Percentiles rank a stretch among this genome's conserved stretches.
phyloP scores from a whole-genome alignment of 2,888 invertebrate species.

The Smittia aterrima region DNA sequence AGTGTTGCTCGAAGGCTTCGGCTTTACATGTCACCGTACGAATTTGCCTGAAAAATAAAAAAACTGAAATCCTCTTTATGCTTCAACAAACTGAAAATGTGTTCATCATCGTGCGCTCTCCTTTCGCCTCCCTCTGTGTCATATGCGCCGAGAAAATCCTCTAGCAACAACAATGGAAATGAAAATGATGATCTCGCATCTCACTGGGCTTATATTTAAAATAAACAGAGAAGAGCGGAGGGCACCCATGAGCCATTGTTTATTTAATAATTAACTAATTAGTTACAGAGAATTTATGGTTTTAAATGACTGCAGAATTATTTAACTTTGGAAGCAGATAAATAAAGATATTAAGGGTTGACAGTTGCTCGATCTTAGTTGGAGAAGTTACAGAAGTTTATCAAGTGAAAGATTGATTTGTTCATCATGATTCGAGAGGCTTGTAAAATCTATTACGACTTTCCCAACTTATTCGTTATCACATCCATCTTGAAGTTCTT shows the following conservation, averaged over 20 bases:
- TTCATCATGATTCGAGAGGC: no score
- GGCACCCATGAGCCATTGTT: slow-evolving; percentile 14
- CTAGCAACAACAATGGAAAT: background rate
- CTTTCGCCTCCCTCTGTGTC: background rate
- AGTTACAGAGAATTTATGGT: slow-evolving; percentile 35
- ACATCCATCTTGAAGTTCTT: no score
- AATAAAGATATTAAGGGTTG: background rate
- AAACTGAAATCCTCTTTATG: background rate
- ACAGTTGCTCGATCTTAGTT: background rate
- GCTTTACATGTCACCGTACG: background rate
- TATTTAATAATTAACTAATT: slow-evolving; percentile 42
- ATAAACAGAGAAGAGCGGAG: slow-evolving; percentile 3
- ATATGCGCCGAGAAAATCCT: background rate
- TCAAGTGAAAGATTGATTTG: no score
- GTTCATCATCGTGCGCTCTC: background rate
- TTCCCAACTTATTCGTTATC: no score
- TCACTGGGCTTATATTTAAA: background rate
- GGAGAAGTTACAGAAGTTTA: no score
- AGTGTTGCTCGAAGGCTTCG: slow-evolving; percentile 15
- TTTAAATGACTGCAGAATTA: slow-evolving; percentile 14
- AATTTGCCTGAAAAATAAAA: no score
- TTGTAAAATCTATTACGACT: no score
- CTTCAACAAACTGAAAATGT: background rate
- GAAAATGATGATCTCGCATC: slow-evolving; percentile 11
- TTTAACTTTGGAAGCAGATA: background rate